Base-by-base conservation (phyloP, 2,113 vertebrate genomes). In the Cheilinus undulatus region DNA sequence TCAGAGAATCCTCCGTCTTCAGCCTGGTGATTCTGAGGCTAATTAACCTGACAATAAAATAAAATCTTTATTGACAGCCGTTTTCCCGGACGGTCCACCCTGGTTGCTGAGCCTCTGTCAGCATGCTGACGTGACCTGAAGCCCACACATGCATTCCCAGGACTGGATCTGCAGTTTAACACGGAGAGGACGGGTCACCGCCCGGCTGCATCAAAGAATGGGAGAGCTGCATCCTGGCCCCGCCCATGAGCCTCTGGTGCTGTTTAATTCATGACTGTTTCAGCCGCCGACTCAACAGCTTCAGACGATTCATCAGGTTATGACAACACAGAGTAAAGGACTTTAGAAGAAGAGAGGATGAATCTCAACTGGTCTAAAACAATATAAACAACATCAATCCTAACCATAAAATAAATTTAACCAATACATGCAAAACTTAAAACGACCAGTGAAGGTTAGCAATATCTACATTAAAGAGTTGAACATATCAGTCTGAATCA, bases 31-130 rank as follows among this genome's bases (percentile, higher is more conserved):
- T 80, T 78, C 77, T 15, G 62, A 78, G 75, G 75, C 68, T 72
- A 82, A 76, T 87, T 76, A 84, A 51, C 38, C 59, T 68, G 60
- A 43, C 54, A 34, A 65, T 73, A 53, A 77, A 84, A 82, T 82
- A 79, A 82, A 86, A 34, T 40, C 62, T 74, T 85, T 76, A 78
- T 76, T 66, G 78, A 81, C 74, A 80, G 34, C 60, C 63, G 36
- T 43, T 46, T 60, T 40, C 32, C 38, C 59, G 2, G 4, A 38
- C 22, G 40, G 9, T 10, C 24, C 4, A 24, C 58, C 59, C n/a
- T n/a, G n/a, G n/a, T 61, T 22, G 12, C 62, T 15, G 26, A 52
- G 65, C 64, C 43, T 26, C 42, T 5, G 1, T 28, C 20, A 2
- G 49, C 45, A 12, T 32, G 12, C 13, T 22, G 12, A 24, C 3